Evolutionary conservation across 2,888 invertebrate species (phyloP), one percentile per base, ranked within the genome.

Genomic region (Vandiemenella viatica): DNA sequence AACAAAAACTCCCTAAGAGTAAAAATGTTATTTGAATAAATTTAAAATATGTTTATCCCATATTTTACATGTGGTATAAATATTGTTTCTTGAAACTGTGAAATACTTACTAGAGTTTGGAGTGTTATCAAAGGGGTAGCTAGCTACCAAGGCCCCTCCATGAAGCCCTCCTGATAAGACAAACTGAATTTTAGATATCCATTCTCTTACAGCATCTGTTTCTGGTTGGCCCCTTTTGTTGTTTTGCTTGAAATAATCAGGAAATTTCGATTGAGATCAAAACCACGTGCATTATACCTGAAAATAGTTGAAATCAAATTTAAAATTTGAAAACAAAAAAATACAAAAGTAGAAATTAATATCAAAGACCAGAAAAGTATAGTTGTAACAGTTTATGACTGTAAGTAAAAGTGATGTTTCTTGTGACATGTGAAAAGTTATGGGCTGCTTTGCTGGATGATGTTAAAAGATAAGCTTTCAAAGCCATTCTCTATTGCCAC

Each of bases 241-340:
- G 66, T 89, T 89, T 48, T 62, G 56, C 63, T 88, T 89, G 70
- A 92, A 91, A 66, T 85, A 87, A 67, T 95, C 95, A 1, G 95
- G 95, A 69, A 96, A 96, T 70, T 96, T 95, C 96, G 79, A 69
- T 96, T 96, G 59, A 96, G 69, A 64, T 96, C 95, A 62, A 83
- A 87, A 5, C 87, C 86, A 37, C 85, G 77, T 0, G 90, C 83
- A 65, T 92, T 92, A 65, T 87, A 85, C 59, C 88, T 85, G 60
- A 18, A 59, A 59, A 21, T 15, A 50, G 50, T 45, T n/a, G n/a
- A n/a, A n/a, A n/a, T n/a, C n/a, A n/a, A n/a, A n/a, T n/a, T n/a
- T n/a, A n/a, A n/a, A 45, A 32, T 41, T 37, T 23, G 23, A 41
- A 43, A 42, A n/a, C n/a, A n/a, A 22, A 19, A 16, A 10, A 41